Evolutionary conservation across 2,888 invertebrate species (phyloP).

Genomic region (Euplagia quadripunctaria): DNA sequence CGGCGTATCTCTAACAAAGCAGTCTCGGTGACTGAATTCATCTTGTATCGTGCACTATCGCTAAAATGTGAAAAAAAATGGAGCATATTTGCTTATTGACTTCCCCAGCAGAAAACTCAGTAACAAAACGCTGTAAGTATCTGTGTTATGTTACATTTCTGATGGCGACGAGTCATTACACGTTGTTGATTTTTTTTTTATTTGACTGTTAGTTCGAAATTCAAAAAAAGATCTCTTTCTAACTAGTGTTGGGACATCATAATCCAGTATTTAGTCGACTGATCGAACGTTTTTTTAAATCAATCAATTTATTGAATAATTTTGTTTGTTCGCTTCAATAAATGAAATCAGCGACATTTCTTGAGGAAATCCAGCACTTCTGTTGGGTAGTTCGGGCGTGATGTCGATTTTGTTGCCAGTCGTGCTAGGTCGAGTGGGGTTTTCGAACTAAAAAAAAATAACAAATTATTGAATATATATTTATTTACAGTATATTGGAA

Average conservation of each 20-base stretch:
- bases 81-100: neutral
- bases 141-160: neutral
- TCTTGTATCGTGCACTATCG: neutral
- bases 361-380: slow-evolving; percentile 80
- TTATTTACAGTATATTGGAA: no score
- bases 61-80: neutral
- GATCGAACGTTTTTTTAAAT: neutral
- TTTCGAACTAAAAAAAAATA: slow-evolving; percentile 63
- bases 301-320: neutral
- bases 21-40: neutral
- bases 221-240: neutral
- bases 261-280: neutral
- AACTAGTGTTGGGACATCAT: slow-evolving; percentile 7
- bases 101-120: neutral
- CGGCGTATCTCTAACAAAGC: neutral
- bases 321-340: neutral
- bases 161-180: neutral
- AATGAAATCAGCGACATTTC: slow-evolving; percentile 71
- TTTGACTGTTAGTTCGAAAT: neutral
- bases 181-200: neutral
- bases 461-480: neutral
- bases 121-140: neutral
- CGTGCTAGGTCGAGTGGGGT: slow-evolving; percentile 78
- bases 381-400: slow-evolving; percentile 69
- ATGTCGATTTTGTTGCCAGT: slow-evolving; percentile 67